Base-by-base conservation (phyloP, 2,797 vertebrate species). In the Hydrophis major region DNA sequence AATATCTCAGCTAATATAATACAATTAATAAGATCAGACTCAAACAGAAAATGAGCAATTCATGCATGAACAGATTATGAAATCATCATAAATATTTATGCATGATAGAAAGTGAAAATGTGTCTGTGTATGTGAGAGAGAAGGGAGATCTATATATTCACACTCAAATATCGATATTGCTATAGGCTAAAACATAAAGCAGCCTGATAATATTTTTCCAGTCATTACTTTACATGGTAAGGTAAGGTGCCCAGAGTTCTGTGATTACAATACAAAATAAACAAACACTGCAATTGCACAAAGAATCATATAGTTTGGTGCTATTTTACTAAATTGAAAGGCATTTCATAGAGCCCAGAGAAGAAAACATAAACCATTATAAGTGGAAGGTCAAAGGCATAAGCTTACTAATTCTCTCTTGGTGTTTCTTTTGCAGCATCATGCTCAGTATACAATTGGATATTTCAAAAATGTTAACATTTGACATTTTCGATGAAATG, bases 401-500 rank as follows among this genome's bases (percentile, higher is more conserved):
- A 95, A 86, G 89, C 94, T 94, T 94, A 86, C 92, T 95, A 95
- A 93, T 90, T 94, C 93, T 96, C 92, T 87, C 0, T 56, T 8
- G 86, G 74, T 92, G 94, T 96, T 94, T 95, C 94, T 96, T 96
- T 96, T 69, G 92, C 94, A 95, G 89, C 27, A 90, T 93, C 87
- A 86, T 92, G 90, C 78, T 90, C 55, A 93, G 92, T 89, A 90
- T 2, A 18, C 93, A 95, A 95, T 93, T 94, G 60, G 88, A 55
- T 93, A 94, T 95, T 97, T 96, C 90, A 94, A 96, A 87, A 96
- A 92, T 89, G 95, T 95, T 93, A 96, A 94, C 90, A 95, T 91
- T 95, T 97, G 96, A 96, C 96, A 96, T 97, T 97, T 92, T 94
- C 95, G 93, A 96, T 94, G 92, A 97, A 97, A 97, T 95, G 93